phyloP scores from a whole-genome alignment of 2,113 vertebrate genomes.

The Psettodes erumei region DNA sequence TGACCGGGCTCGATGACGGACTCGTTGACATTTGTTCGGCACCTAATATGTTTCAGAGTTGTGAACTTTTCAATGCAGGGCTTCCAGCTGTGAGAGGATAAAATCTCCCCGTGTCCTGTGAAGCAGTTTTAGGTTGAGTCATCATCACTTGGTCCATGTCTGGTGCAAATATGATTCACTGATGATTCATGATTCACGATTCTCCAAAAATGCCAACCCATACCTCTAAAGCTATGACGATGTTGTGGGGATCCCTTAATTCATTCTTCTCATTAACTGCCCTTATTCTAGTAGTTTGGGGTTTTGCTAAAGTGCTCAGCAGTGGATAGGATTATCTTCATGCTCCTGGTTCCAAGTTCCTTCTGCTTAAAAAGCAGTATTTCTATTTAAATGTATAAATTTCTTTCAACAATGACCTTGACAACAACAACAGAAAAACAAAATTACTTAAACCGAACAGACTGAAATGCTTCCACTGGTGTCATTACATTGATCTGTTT shows the following conservation, averaged over 20 bases:
- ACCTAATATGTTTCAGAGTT: not conserved
- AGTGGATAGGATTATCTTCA: constrained; percentile 6
- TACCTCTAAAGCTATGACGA: too few relatives aligned
- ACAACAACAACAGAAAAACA: not conserved
- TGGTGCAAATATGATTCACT: too few relatives aligned
- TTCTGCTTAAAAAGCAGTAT: not conserved
- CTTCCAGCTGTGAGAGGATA: not conserved
- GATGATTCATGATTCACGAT: too few relatives aligned
- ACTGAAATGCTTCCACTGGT: not conserved
- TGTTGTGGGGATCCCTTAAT: too few relatives aligned
- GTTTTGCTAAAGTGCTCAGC: not conserved
- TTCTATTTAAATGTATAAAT: not conserved
- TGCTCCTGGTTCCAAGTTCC: not conserved
- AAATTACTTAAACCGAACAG: not conserved
- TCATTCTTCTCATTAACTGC: constrained; percentile 14
- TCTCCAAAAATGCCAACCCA: too few relatives aligned
- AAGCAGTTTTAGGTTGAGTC: not conserved
- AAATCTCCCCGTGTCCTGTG: not conserved
- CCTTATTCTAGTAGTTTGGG: not conserved
- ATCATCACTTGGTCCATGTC: too few relatives aligned
- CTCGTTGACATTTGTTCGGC: not conserved
- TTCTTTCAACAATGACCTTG: not conserved
- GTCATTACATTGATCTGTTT: not conserved
- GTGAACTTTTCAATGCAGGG: too few relatives aligned
- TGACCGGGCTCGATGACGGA: not conserved